Conservation (phyloP, 2,797 vertebrate genomes). For the Myiothlypis chrysogaster region DNA sequence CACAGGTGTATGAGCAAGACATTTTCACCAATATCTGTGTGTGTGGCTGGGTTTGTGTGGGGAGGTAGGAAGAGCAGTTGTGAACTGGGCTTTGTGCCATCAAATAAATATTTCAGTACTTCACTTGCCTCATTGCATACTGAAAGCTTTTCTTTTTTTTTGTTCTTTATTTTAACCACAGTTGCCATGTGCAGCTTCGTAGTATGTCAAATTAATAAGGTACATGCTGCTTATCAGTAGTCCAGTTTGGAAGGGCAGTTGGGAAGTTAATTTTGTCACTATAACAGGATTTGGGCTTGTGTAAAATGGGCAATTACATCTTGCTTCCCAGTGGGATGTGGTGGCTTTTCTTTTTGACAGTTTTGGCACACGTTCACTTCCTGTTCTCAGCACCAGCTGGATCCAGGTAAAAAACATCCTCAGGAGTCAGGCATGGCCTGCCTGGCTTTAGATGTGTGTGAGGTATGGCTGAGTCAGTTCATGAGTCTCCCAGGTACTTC, state of each 20-base stretch:
- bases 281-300: background rate
- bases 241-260: background rate
- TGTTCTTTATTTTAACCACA: background rate
- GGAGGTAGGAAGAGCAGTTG: background rate
- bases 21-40: background rate
- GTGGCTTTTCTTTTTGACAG: background rate
- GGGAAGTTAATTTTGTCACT: background rate
- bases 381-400: background rate
- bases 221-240: background rate
- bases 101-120: background rate
- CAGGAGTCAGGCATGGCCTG: background rate
- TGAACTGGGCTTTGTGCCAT: background rate
- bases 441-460: background rate
- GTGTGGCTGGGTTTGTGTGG: background rate
- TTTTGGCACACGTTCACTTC: background rate
- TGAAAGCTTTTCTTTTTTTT: background rate
- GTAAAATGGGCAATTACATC: background rate
- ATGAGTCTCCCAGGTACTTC: background rate
- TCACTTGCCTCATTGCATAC: background rate
- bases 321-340: background rate
- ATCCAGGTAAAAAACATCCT: background rate
- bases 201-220: background rate
- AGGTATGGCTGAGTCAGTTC: background rate
- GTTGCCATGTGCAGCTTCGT: background rate
- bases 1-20: background rate